phyloP scores from a whole-genome alignment of 1,140 invertebrate species.

The Megalonaias nervosa region DNA sequence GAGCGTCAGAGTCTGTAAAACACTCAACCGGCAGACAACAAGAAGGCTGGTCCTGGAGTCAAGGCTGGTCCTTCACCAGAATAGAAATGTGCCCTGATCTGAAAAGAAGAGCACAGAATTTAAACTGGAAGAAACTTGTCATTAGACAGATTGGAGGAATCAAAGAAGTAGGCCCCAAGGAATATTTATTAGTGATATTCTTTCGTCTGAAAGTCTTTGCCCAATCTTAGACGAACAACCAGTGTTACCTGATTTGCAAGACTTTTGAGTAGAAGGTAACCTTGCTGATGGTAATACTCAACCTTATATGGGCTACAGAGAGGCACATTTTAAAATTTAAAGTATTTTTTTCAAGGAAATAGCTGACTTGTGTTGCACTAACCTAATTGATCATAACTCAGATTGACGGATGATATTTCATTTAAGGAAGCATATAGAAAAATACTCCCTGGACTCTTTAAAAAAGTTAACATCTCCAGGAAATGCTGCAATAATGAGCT shows the following conservation, averaged over 20 bases:
- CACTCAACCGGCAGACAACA: no score
- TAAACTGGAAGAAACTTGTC: conserved; percentile 11
- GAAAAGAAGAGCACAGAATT: background rate
- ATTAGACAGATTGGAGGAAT: conserved; percentile 8
- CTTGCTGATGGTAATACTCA: conserved; percentile 15
- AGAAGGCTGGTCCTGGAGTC: no score
- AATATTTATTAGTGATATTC: conserved; percentile 5
- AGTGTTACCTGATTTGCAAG: background rate
- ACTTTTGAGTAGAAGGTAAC: conserved; percentile 21
- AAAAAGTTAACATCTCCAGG: conserved; percentile 19
- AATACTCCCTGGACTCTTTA: conserved; percentile 23
- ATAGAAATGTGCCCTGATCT: no score
- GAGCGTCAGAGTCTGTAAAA: no score
- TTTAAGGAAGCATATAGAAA: conserved; percentile 28
- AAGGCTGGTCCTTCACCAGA: no score
- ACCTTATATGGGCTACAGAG: conserved; percentile 31
- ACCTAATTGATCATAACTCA: conserved; percentile 30
- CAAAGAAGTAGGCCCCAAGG: background rate
- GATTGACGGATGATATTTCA: conserved; percentile 7
- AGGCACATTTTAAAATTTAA: background rate
- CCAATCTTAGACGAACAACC: conserved; percentile 3
- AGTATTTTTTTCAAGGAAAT: conserved; percentile 16
- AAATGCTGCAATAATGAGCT: conserved; percentile 7
- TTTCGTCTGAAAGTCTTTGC: conserved; percentile 26
- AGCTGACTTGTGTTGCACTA: conserved; percentile 19